Evolutionary conservation across 2,797 vertebrate species (phyloP).

Genomic region (Apogon talboti): DNA sequence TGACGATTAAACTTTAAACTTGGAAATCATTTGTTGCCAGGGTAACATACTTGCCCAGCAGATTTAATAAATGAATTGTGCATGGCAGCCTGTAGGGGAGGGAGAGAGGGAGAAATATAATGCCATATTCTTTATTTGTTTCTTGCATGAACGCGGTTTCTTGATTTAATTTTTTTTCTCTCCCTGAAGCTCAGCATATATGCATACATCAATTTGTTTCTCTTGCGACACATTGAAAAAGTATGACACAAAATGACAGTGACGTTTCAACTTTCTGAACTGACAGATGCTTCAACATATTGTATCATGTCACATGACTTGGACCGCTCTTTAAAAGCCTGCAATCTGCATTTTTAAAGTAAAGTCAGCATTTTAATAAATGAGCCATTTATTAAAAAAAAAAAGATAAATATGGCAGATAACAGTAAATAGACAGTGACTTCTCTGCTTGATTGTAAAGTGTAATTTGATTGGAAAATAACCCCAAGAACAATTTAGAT

Average conservation of each 20-base stretch:
- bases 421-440: neutral
- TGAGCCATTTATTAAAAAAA: neutral
- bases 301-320: constrained; percentile 19
- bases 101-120: neutral
- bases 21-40: constrained; percentile 72
- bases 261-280: constrained; percentile 40
- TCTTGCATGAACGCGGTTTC: constrained; percentile 39
- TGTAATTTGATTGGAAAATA: constrained; percentile 42
- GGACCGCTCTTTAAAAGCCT: constrained; percentile 15
- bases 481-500: constrained; percentile 27
- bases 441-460: constrained; percentile 35
- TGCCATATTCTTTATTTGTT: neutral
- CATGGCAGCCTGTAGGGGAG: constrained; percentile 25
- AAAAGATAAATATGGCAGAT: neutral
- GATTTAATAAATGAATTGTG: constrained; percentile 62
- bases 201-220: constrained; percentile 34
- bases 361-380: constrained; percentile 22
- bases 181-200: constrained; percentile 25
- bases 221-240: constrained; percentile 18
- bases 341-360: constrained; percentile 14
- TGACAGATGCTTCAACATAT: constrained; percentile 52
- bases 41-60: constrained; percentile 51
- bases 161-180: neutral
- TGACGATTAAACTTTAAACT: constrained; percentile 68
- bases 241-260: constrained; percentile 29